Evolutionary conservation across 2,113 vertebrate species (phyloP).

Genomic region (Rhabdornis inornatus): DNA sequence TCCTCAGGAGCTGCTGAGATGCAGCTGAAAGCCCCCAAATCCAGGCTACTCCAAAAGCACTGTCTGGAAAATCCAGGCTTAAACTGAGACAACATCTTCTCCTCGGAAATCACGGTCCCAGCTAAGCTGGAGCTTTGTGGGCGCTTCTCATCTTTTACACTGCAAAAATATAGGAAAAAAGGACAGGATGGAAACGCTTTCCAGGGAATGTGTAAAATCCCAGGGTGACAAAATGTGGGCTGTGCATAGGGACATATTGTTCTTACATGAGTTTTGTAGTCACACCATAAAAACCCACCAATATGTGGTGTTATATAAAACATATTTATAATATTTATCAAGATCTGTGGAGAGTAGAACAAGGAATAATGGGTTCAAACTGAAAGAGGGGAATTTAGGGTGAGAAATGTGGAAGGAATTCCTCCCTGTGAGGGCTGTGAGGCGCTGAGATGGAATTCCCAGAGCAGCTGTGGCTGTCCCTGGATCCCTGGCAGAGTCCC

Average conservation of each 20-base stretch:
- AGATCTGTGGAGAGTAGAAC: neutral
- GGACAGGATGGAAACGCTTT: neutral
- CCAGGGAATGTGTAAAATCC: neutral
- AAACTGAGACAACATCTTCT: neutral
- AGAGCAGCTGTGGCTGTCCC: neutral
- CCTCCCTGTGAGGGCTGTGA: fast-evolving
- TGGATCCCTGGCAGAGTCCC: neutral
- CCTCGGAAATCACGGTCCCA: fast-evolving
- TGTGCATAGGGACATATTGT: fast-evolving
- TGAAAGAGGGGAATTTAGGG: neutral
- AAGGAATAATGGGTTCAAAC: neutral
- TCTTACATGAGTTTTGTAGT: fast-evolving
- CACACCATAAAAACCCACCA: neutral
- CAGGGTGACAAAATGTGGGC: neutral
- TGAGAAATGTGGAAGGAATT: neutral
- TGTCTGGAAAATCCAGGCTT: neutral
- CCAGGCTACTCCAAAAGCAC: neutral
- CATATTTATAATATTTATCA: neutral
- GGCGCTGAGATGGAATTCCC: neutral
- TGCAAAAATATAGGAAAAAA: neutral
- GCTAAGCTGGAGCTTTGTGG: neutral
- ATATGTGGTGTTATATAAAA: neutral
- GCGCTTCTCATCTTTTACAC: neutral
- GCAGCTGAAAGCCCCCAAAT: neutral
- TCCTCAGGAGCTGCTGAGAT: neutral